Base-by-base conservation (phyloP, 2,113 vertebrate species). In the Prietella phreatophila region DNA sequence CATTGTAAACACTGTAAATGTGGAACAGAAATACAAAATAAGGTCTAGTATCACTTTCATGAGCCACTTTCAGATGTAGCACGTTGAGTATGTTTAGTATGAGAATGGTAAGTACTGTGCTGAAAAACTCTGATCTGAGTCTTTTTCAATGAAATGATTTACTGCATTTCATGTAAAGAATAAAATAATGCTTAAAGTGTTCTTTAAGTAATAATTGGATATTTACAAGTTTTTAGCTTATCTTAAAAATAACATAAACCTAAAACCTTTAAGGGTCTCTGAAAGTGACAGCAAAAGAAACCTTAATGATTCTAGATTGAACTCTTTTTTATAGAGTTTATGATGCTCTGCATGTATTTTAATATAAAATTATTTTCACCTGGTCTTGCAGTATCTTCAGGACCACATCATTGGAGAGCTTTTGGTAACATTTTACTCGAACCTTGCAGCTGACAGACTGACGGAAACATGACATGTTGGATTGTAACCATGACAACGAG, bases 401-500 rank as follows among this genome's bases (percentile, higher is more conserved):
- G 9, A 76, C 47, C 27, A 79, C 14, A 53, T 79, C 5, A n/a
- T 39, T 76, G 20, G 53, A 50, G 22, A n/a, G 75, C 42, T 53
- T 78, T 50, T 78, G 42, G 47, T 27, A 53, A 78, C 42, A 50
- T 25, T 53, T 78, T 53, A n/a, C 11, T 78, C 2, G 0, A 76
- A 76, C 39, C 10, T 3, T 76, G 73, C 39, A 22, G 25, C 20
- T 27, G 13, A n/a, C 36, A 78, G 75, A 27, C 75, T 56, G 78
- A 56, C 25, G 53, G 47, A 79, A 79, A 79, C 75, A 30, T 30
- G 39, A 76, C 25, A 13, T 20, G 27, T 20, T 80, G 50, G 50
- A 33, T n/a, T 55, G 78, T 80, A 80, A 80, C 78, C 50, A 80
- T 55, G 50, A 55, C 78, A 80, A 55, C 78, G 19, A 56, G 78